Base-by-base conservation (phyloP, 2,113 vertebrate species). In the Pomatorhinus ruficollis region DNA sequence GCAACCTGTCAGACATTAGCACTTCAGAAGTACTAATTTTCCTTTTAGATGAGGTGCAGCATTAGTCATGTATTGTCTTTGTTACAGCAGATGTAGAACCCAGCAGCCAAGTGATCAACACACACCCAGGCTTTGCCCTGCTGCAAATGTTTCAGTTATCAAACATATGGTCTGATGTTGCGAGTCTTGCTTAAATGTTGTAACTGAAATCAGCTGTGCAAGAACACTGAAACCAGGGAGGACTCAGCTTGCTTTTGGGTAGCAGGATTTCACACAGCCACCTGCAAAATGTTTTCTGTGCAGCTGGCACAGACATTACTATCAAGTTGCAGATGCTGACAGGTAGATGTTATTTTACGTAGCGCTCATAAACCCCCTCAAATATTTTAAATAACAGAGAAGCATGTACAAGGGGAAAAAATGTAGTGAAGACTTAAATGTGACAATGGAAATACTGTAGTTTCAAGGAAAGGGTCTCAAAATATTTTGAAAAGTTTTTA, bases 131-230 rank as follows among this genome's bases (percentile, higher is more conserved):
- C 83, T 93, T 59, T 66, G 77, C 92, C 80, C 72, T 66, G 7
- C 54, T 83, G 69, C 80, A 83, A 70, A 77, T 35, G 47, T 42
- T 81, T 76, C 80, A 39, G 35, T 81, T 89, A 77, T 47, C 64
- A 89, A 66, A 66, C 68, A 83, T 78, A 91, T 42, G 82, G 50
- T 93, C 72, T 89, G 56, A 84, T 93, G 89, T 61, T 83, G 40
- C 0, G n/a, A 83, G 54, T 30, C 77, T 77, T 74, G 47, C 87
- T 83, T 39, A 15, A 68, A 91, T 35, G 64, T 33, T 90, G 60
- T 59, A 59, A 1, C n/a, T 56, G 17, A 65, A 83, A 31, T 90
- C 68, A 93, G 54, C 54, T 76, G 79, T 79, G 56, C 44, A 52
- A n/a, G 71, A 71, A 6, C 45, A 44, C 28, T 27, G 49, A 44